These are phyloP conservation scores for Brachyrhaphis roseni DNA, from an alignment of 2,797 vertebrate species.

Conservation along the genomic window DNA sequence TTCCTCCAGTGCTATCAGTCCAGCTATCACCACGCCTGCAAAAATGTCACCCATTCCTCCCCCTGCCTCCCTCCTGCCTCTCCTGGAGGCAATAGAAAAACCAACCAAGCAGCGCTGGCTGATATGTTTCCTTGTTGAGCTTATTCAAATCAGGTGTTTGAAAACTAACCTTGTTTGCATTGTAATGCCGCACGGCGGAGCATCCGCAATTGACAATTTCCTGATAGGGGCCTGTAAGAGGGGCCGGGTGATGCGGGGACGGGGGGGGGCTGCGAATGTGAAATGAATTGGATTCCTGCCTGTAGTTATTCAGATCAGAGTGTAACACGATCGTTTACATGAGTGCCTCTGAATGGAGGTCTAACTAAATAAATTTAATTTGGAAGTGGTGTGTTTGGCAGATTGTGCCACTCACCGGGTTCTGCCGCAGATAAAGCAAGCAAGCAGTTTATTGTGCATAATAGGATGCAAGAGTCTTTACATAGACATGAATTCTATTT, in stretches of 20 bases:
- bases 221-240: conserved; percentile 80
- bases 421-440: conserved; percentile 81
- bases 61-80: conserved; percentile 46
- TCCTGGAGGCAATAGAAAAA: conserved; percentile 75
- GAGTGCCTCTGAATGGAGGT: conserved; percentile 81
- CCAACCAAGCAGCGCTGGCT: conserved; percentile 65
- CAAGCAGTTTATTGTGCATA: conserved; percentile 83
- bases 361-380: conserved; percentile 88
- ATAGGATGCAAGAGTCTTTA: conserved; percentile 82
- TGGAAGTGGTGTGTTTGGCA: conserved; percentile 81
- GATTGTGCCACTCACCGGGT: conserved; percentile 79
- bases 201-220: conserved; percentile 83
- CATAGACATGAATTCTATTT: conserved; percentile 83
- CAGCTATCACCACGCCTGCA: conserved; percentile 74
- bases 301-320: conserved; percentile 84
- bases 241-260: conserved; percentile 35
- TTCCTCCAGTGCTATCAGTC: conserved; percentile 81
- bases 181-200: conserved; percentile 77
- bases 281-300: conserved; percentile 80
- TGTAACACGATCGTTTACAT: conserved; percentile 86
- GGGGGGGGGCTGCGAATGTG: conserved; percentile 62
- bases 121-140: conserved; percentile 81
- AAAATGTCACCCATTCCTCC: conserved; percentile 60
- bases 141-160: conserved; percentile 87
- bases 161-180: conserved; percentile 89